phyloP scores from a whole-genome alignment of 2,888 invertebrate genomes.

The Chymomyza fuscimana region DNA sequence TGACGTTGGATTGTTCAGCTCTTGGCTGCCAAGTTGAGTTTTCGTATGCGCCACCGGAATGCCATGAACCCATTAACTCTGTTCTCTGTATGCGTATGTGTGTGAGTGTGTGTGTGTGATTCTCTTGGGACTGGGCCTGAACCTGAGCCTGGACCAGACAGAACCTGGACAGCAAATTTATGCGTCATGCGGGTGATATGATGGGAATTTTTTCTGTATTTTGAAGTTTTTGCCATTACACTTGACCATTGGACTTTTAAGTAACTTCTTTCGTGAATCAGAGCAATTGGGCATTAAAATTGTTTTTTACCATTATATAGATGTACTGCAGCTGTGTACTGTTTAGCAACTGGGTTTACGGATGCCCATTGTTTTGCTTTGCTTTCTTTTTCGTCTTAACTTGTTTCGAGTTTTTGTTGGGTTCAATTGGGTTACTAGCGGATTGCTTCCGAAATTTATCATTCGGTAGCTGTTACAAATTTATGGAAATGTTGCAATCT shows the following conservation, averaged over 20 bases:
- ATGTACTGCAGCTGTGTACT: not conserved
- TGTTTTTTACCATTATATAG: not conserved
- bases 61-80: slow-evolving; percentile 67
- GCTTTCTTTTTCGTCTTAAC: not conserved
- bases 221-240: slow-evolving; percentile 12
- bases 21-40: slow-evolving; percentile 49
- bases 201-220: slow-evolving; percentile 37
- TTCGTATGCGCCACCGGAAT: slow-evolving; percentile 71
- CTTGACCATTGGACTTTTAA: slow-evolving; percentile 12
- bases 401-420: not conserved
- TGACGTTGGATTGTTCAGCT: slow-evolving; percentile 49
- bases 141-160: not conserved
- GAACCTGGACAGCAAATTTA: slow-evolving; percentile 47
- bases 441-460: too few relatives aligned
- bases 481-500: too few relatives aligned
- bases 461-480: too few relatives aligned
- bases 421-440: not conserved
- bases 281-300: not conserved
- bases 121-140: not conserved
- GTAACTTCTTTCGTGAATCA: not conserved
- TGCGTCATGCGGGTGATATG: slow-evolving; percentile 58
- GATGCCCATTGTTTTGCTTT: not conserved
- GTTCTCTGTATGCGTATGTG: slow-evolving; percentile 19
- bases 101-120: not conserved
- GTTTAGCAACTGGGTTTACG: not conserved